Base-by-base conservation (phyloP, 2,797 vertebrate species). In the Pachyuromys duprasi region DNA sequence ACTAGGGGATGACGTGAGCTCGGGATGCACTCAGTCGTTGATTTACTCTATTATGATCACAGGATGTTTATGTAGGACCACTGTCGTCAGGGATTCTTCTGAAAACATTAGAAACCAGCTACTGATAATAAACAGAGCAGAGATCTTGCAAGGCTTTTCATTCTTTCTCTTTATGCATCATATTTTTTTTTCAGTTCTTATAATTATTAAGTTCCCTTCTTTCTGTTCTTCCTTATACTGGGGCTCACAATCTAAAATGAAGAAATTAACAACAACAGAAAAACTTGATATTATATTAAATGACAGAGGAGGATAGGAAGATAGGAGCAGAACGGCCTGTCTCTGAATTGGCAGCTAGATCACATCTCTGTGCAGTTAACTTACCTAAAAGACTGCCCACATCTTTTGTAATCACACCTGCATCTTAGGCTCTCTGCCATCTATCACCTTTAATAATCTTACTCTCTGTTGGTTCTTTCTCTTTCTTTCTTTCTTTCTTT, bases 51-150 rank as follows among this genome's bases (percentile, higher is more conserved):
- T 83, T 39, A 94, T 89, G 65, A 92, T 78, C 36, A 92, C 45
- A 95, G 33, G 24, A 13, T 80, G 17, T n/a, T 92, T 81, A 22
- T 24, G 63, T 39, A 60, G 53, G 39, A 49, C 88, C 2, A 2
- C 55, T 97, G 96, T 96, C 55, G 96, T 90, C 81, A 84, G 26
- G 92, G 5, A 1, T 17, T 72, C 96, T 95, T 95, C 86, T 42
- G 82, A 86, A 90, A 39, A 9, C 18, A 89, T 55, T 96, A 86
- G 55, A 86, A 53, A 80, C 57, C 55, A 96, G 92, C 86, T 95
- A 90, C 13, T 90, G 89, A 91, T 87, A 57, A 33, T 86, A 83
- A 90, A 74, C 55, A 94, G 76, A 75, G 53, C 0, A 89, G 24
- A 4, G 45, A n/a, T 33, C 11, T 24, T 55, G 0, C 42, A 33